These are phyloP conservation scores for Tromatobia lineatoria DNA, from an alignment of 2,888 invertebrate species.

Conservation along the genomic window DNA sequence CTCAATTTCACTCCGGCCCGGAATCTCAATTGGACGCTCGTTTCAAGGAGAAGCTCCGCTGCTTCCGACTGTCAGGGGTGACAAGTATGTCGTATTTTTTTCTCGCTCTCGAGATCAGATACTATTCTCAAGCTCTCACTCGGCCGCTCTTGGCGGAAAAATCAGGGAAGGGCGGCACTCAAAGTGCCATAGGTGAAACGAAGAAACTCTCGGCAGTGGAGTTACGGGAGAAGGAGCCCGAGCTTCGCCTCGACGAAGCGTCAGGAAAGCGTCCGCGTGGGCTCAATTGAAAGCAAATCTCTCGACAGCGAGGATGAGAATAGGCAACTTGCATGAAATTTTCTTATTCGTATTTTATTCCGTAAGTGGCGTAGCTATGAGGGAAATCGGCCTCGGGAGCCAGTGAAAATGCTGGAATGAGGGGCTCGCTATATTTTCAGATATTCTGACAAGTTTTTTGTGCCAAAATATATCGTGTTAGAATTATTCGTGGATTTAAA, in stretches of 20 bases:
- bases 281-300: conserved; percentile 48
- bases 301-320: conserved; percentile 33
- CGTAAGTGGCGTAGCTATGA: neutral
- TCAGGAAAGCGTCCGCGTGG: conserved; percentile 3
- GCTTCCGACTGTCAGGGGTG: conserved; percentile 51
- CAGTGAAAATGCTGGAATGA: neutral
- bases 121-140: neutral
- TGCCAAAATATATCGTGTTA: neutral
- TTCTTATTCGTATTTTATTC: conserved; percentile 23
- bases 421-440: neutral
- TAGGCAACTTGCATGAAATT: conserved; percentile 24
- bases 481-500: neutral
- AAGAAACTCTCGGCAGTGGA: conserved; percentile 1
- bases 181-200: conserved; percentile 19
- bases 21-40: conserved; percentile 70
- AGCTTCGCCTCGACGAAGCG: conserved; percentile 26
- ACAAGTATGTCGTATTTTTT: conserved; percentile 58
- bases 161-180: neutral
- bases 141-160: neutral
- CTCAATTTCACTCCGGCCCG: conserved; percentile 64
- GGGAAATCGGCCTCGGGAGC: conserved; percentile 2
- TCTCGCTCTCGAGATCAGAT: conserved; percentile 33
- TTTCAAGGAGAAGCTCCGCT: conserved; percentile 61
- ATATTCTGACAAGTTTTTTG: neutral
- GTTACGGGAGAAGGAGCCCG: conserved; percentile 5